phyloP scores from a whole-genome alignment of 2,888 invertebrate genomes.

The Scaptodrosophila latifasciaeformis region DNA sequence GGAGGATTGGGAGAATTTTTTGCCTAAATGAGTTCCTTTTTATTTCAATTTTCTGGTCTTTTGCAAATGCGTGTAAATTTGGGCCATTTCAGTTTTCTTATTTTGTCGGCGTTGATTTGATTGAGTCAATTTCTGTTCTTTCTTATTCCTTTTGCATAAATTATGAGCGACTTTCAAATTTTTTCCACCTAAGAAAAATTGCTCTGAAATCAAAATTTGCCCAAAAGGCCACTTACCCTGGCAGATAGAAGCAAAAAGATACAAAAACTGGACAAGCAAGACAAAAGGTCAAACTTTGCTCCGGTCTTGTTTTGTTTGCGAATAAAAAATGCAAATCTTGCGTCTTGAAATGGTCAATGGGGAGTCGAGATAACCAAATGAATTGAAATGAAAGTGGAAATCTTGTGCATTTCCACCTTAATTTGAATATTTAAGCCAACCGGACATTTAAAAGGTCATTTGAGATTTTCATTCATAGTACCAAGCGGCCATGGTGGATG shows the following conservation, averaged over 20 bases:
- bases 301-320: slow-evolving; percentile 9
- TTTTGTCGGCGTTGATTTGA: slow-evolving; percentile 26
- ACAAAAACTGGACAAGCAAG: slow-evolving; percentile 12
- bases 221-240: slow-evolving; percentile 62
- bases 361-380: slow-evolving; percentile 29
- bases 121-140: slow-evolving; percentile 26
- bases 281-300: slow-evolving; percentile 28
- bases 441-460: slow-evolving; percentile 42
- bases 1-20: neutral
- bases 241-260: slow-evolving; percentile 20
- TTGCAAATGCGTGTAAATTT: slow-evolving; percentile 60
- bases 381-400: slow-evolving; percentile 40
- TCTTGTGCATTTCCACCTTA: slow-evolving; percentile 40
- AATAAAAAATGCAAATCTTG: slow-evolving; percentile 60
- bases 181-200: slow-evolving; percentile 46
- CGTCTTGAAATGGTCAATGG: slow-evolving; percentile 58
- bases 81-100: slow-evolving; percentile 29
- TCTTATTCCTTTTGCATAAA: slow-evolving; percentile 47
- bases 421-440: slow-evolving; percentile 48
- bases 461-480: slow-evolving; percentile 46
- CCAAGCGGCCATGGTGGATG: too few species aligned
- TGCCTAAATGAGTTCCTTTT: slow-evolving; percentile 57
- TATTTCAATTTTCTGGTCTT: slow-evolving; percentile 50
- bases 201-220: slow-evolving; percentile 61
- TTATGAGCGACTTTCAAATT: slow-evolving; percentile 38